Evolutionary conservation across 2,113 vertebrate genomes (phyloP).

Genomic region (Hystrix cristata): DNA sequence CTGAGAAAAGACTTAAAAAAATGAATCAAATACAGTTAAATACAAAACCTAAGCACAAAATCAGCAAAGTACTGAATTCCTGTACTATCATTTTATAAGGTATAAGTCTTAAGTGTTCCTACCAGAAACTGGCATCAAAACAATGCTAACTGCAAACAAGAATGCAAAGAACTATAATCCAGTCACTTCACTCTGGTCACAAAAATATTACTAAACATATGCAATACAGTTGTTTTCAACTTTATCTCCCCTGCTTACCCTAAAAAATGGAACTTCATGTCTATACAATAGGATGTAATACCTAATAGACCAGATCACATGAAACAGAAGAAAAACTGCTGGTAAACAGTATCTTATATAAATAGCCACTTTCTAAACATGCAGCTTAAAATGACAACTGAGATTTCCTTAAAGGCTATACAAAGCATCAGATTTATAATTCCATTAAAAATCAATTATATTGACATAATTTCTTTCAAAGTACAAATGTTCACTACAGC

Average conservation of each 20-base stretch:
- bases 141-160: background rate
- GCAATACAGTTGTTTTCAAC: background rate
- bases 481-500: background rate
- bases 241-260: background rate
- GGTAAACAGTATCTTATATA: background rate
- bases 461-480: background rate
- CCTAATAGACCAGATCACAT: conserved; percentile 18
- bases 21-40: background rate
- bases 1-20: conserved; percentile 1
- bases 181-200: background rate
- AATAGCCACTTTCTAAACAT: background rate
- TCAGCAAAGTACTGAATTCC: background rate
- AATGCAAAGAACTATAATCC: background rate
- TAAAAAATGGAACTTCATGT: background rate
- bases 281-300: conserved; percentile 6
- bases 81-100: background rate
- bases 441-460: conserved; percentile 55
- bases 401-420: conserved; percentile 14
- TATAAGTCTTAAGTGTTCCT: background rate
- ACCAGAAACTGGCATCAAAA: background rate
- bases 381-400: conserved; percentile 16
- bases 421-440: background rate
- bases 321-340: background rate
- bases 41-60: background rate
- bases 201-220: background rate